Percentiles rank a stretch among this genome's conserved stretches.
Conservation (phyloP, 2,888 invertebrate species). For the Scaptomyza cyrtandrae region DNA sequence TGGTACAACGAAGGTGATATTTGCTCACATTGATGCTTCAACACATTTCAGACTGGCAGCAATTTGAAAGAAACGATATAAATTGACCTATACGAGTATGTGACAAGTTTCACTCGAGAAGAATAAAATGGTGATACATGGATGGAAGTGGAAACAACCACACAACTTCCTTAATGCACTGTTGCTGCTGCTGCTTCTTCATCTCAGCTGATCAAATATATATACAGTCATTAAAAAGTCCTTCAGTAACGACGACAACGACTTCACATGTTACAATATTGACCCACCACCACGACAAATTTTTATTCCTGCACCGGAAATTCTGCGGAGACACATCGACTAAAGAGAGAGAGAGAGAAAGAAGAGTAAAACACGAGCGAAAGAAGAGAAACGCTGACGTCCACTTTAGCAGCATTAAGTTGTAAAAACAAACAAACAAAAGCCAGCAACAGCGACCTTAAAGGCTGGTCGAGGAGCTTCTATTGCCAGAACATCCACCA, state of each 20-base stretch:
- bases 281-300: slow-evolving; percentile 6
- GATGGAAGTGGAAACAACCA: background rate
- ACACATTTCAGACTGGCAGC: too few species aligned
- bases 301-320: slow-evolving; percentile 63
- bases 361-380: background rate
- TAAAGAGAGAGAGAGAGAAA: slow-evolving; percentile 1
- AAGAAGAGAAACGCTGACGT: slow-evolving; percentile 5
- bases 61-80: background rate
- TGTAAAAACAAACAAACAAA: slow-evolving; percentile 63
- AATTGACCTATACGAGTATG: slow-evolving; percentile 4
- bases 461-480: slow-evolving; percentile 52
- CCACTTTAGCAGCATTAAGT: slow-evolving; percentile 66
- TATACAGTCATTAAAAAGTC: slow-evolving; percentile 71
- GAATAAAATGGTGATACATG: background rate
- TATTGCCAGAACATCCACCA: slow-evolving; percentile 5
- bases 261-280: slow-evolving; percentile 59
- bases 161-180: slow-evolving; percentile 1
- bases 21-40: too few species aligned
- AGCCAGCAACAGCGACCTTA: slow-evolving; percentile 37
- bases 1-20: too few species aligned
- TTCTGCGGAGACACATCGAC: slow-evolving; percentile 20
- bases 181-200: background rate
- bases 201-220: too few species aligned
- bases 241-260: slow-evolving; percentile 72
- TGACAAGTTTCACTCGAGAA: slow-evolving; percentile 22